phyloP scores from a whole-genome alignment of 1,140 invertebrate species.

The Trichoplusia ni region DNA sequence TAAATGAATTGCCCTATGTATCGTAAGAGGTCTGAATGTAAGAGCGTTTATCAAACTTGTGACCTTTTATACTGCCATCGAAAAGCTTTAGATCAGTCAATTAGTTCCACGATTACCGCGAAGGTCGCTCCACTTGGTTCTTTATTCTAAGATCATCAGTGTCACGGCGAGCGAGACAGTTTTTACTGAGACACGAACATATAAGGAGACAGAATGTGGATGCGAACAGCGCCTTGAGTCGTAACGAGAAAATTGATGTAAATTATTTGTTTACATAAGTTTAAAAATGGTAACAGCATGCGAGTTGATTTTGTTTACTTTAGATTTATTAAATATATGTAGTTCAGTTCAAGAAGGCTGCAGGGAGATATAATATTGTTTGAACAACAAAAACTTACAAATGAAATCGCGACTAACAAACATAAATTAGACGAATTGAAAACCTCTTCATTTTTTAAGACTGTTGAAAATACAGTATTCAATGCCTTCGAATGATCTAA shows the following conservation, averaged over 20 bases:
- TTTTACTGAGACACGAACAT: conserved; percentile 35
- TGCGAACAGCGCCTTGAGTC: conserved; percentile 19
- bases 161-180: conserved; percentile 70
- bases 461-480: too few species aligned
- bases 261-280: not conserved
- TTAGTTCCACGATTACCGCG: conserved; percentile 28
- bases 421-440: too few species aligned
- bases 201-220: conserved; percentile 54
- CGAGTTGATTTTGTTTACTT: too few species aligned
- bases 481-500: too few species aligned
- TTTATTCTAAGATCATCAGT: conserved; percentile 70
- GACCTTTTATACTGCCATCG: conserved; percentile 25
- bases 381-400: too few species aligned
- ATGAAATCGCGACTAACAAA: too few species aligned
- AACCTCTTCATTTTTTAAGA: too few species aligned
- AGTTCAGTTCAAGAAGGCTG: too few species aligned
- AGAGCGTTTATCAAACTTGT: conserved; percentile 19
- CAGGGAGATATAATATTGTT: too few species aligned
- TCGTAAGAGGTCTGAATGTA: not conserved
- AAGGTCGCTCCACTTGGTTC: conserved; percentile 57
- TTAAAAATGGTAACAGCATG: too few species aligned
- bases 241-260: not conserved
- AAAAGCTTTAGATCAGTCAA: conserved; percentile 23
- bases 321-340: too few species aligned
- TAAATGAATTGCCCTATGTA: conserved; percentile 8